Base-by-base conservation (phyloP, 1,140 invertebrate genomes). In the Macrosteles quadrilineatus region DNA sequence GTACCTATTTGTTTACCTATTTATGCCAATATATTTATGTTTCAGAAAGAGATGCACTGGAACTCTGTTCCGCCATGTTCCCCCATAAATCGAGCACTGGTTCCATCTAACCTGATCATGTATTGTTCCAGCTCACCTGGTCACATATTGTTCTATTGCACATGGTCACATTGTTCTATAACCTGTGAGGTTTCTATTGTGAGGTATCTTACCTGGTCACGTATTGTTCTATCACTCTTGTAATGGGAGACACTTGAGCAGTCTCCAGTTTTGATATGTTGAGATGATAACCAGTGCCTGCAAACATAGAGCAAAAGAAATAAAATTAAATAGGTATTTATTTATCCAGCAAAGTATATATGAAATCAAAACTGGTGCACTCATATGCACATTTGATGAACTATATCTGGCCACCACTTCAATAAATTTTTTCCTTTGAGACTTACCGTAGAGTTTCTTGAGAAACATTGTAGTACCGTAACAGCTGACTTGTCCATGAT, bases 391-490 rank as follows among this genome's bases (percentile, higher is more conserved):
- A 53, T 4, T 19, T 11, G 47, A 19, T 6, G 11, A 53, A 11
- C 11, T 11, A 53, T 4, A 11, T 6, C 11, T 17, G 9, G 6
- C 4, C 19, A 19, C 6, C 4, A 53, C 21, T 6, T 11, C 9
- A 17, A 19, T 11, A 6, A 53, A 6, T 53, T 11, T 6, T 53
- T 6, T 21, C 4, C 4, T 6, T 11, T 53, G 9, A 19, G 47
- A 6, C 21, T 53, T 83, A 87, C 94, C 94, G 76, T 93, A 92
- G 73, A 89, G 87, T 73, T 91, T 92, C 79, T 97, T 97, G 47
- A 97, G 82, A 75, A 92, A 95, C 74, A 96, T 87, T 23, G 94
- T 87, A 0, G 92, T 90, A 29, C 94, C 95, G 81, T 87, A 89
- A 77, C 94, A 95, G 75, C 89, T 87, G 1, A 97, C 79, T 67